These are phyloP conservation scores for Ectropis crepuscularia DNA, from an alignment of 2,888 invertebrate genomes.

Conservation along the genomic window DNA sequence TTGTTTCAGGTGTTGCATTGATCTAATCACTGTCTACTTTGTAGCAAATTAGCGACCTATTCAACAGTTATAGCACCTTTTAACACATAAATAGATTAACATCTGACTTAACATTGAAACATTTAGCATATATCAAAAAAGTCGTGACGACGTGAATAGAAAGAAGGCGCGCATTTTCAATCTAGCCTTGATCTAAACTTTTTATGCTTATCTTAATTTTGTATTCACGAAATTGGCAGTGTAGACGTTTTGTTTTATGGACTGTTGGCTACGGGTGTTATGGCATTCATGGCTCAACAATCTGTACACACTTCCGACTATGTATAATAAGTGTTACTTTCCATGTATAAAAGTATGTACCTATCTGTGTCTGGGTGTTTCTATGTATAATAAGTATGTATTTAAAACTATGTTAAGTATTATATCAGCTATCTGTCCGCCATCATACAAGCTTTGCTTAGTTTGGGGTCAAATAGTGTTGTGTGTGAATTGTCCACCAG, in stretches of 20 bases:
- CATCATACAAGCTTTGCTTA: too few relatives aligned
- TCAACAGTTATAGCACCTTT: conserved; percentile 34
- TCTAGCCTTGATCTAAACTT: conserved; percentile 63
- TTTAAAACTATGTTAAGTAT: too few relatives aligned
- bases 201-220: conserved; percentile 67
- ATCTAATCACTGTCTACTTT: conserved; percentile 32
- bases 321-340: too few relatives aligned
- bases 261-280: conserved; percentile 7
- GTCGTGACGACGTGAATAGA: conserved; percentile 54
- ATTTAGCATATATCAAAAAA: conserved; percentile 51
- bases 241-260: conserved; percentile 28
- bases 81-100: conserved; percentile 34
- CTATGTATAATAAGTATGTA: too few relatives aligned
- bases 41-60: conserved; percentile 32
- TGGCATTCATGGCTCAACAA: too few relatives aligned
- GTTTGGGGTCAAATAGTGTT: too few relatives aligned
- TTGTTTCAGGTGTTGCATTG: conserved; percentile 7
- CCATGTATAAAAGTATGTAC: too few relatives aligned
- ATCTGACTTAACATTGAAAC: conserved; percentile 46
- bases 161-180: conserved; percentile 47
- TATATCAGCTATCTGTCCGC: too few relatives aligned
- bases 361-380: too few relatives aligned
- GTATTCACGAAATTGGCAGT: conserved; percentile 62
- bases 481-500: too few relatives aligned
- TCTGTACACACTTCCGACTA: too few relatives aligned